These are phyloP conservation scores for Phrynocephalus vlangalii DNA, from an alignment of 2,797 vertebrate species.

Conservation along the genomic window DNA sequence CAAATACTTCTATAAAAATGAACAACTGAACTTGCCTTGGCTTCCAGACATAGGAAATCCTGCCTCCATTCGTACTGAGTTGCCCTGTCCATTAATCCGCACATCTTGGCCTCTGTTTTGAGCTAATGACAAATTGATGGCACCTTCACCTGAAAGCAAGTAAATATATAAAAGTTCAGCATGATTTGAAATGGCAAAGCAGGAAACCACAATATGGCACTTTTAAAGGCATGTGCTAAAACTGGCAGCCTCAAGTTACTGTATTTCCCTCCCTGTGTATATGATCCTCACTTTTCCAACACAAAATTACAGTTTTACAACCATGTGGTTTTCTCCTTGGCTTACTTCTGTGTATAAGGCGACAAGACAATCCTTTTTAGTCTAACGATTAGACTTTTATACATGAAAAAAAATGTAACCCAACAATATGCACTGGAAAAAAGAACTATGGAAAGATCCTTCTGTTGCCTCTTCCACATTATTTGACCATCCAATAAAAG, in stretches of 20 bases:
- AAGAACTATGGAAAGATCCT: background rate
- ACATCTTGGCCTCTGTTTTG: slow-evolving; percentile 94
- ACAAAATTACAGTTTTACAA: too few species aligned
- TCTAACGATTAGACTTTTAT: too few species aligned
- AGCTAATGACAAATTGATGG: slow-evolving; percentile 92
- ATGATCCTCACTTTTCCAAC: too few species aligned
- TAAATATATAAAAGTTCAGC: background rate
- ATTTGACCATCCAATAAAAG: background rate
- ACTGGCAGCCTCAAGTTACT: background rate
- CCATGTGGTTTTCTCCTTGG: too few species aligned
- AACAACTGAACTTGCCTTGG: slow-evolving; percentile 81
- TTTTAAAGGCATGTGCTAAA: background rate
- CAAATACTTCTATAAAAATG: accelerated
- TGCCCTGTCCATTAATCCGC: slow-evolving; percentile 89
- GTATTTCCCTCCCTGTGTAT: too few species aligned
- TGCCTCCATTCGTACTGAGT: slow-evolving; percentile 89
- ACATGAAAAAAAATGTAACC: too few species aligned
- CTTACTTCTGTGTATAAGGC: too few species aligned
- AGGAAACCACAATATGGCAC: background rate
- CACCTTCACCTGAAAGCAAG: slow-evolving; percentile 89
- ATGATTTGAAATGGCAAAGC: background rate
- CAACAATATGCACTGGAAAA: background rate
- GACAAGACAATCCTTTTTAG: too few species aligned
- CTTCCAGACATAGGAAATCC: slow-evolving; percentile 89
- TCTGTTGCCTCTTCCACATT: background rate